These are phyloP conservation scores for Heliconius aoede DNA, from an alignment of 2,888 invertebrate genomes.

Conservation along the genomic window DNA sequence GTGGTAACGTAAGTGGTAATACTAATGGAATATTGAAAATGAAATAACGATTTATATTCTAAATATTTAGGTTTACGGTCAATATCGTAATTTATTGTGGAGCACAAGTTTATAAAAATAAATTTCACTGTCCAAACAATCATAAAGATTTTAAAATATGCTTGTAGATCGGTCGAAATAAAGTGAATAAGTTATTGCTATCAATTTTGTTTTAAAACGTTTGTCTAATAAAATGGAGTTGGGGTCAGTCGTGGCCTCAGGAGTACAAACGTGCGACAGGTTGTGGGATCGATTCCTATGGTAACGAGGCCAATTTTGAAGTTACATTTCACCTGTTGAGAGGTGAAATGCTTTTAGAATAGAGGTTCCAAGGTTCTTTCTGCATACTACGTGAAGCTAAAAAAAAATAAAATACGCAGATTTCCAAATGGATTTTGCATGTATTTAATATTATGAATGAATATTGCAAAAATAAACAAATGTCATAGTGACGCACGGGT, in stretches of 20 bases:
- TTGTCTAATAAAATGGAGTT: neutral
- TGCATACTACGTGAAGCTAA: too few relatives aligned
- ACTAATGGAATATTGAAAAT: slow-evolving; percentile 2
- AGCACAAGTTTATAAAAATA: neutral
- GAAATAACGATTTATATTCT: slow-evolving; percentile 4
- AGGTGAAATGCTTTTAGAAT: too few relatives aligned
- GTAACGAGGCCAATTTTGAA: too few relatives aligned
- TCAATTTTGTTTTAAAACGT: neutral
- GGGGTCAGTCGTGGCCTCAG: too few relatives aligned
- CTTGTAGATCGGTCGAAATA: neutral
- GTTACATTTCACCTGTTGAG: too few relatives aligned
- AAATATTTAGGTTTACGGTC: slow-evolving; percentile 1
- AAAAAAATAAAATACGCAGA: neutral
- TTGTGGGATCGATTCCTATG: too few relatives aligned
- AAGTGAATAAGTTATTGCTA: slow-evolving; percentile 1
- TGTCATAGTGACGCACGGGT: too few relatives aligned
- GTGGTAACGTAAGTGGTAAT: neutral
- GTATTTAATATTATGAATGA: too few relatives aligned
- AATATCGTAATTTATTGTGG: neutral
- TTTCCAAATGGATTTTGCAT: too few relatives aligned
- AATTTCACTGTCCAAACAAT: slow-evolving; percentile 6
- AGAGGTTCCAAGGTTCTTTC: too few relatives aligned
- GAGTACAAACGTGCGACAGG: too few relatives aligned
- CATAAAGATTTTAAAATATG: slow-evolving; percentile 23
- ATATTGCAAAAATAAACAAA: too few relatives aligned